Evolutionary conservation across 2,888 invertebrate species (phyloP), one percentile per base, ranked within the genome.

Genomic region (Schrankia costaestrigalis): DNA sequence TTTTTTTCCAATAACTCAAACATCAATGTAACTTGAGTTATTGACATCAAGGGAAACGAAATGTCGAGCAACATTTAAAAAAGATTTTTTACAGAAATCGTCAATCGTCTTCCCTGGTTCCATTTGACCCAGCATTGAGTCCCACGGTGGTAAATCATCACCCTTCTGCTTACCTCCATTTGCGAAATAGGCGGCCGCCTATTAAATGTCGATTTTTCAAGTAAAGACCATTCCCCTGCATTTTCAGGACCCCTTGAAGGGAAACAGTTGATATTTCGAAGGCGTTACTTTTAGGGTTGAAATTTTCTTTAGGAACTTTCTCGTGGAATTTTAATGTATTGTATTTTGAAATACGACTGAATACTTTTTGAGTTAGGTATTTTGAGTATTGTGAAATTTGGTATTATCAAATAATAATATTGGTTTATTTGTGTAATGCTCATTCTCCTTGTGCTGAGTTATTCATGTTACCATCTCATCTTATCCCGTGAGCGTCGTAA

Each of bases 201-300:
- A 83, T 84, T 85, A 84, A 85, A 85, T 76, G 79, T 73, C 84
- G 76, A 85, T 86, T 83, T 83, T 81, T 86, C 83, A 84, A 76
- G 68, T 73, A 56, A 57, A 47, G 56, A 50, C 50, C 50, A 31
- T 44, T 50, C 49, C 59, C 53, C 40, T 29, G 17, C 48, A 34
- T 46, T 17, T 40, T 47, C 31, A 35, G 13, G 31, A 35, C 52
- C 51, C 52, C 38, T 39, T 49, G 51, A 34, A 57, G 40, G 65
- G 65, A 63, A 71, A 63, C 67, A 60, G 63, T 63, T 69, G 71
- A 69, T 64, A 72, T 69, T 64, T 60, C n/a, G 48, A 55, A 53
- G 48, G 55, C 44, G 47, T 43, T 32, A 37, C 28, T 21, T 25
- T 45, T 41, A 35, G 41, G 54, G 50, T 44, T 42, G 46, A 43